A percentile compares a stretch with the other conserved stretches of the same genome.
Conservation (phyloP, 2,888 invertebrate species). For the Standfussiana lucernea region DNA sequence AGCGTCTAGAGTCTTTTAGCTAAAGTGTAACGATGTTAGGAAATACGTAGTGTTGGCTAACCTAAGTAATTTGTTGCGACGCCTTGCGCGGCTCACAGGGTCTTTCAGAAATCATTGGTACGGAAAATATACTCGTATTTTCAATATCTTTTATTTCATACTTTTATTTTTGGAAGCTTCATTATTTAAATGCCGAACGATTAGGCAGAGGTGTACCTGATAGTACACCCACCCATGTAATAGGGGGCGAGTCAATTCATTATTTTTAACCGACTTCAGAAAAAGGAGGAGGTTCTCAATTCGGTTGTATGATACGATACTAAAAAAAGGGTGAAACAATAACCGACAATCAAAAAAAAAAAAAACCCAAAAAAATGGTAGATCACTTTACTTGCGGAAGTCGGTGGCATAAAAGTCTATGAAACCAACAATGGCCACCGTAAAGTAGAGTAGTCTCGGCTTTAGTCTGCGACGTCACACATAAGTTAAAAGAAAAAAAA, state of each 20-base stretch:
- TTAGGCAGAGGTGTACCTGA: not conserved
- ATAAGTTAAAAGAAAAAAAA: too few relatives aligned
- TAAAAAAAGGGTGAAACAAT: too few relatives aligned
- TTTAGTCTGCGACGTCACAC: too few relatives aligned
- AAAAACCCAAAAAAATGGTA: too few relatives aligned
- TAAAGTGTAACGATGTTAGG: conserved; percentile 25
- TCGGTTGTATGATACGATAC: too few relatives aligned
- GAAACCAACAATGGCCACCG: too few relatives aligned
- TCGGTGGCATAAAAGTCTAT: too few relatives aligned
- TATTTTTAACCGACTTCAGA: too few relatives aligned
- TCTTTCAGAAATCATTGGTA: not conserved
- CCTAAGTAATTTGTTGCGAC: conserved; percentile 29
- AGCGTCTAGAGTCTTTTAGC: conserved; percentile 3
- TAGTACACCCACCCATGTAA: not conserved
- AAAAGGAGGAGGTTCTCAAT: too few relatives aligned
- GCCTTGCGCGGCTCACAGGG: not conserved
- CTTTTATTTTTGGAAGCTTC: not conserved
- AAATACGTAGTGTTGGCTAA: conserved; percentile 5
- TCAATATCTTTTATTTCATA: not conserved
- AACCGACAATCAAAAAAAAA: too few relatives aligned
- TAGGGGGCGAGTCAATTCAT: not conserved
- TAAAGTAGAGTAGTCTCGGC: too few relatives aligned
- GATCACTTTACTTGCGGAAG: too few relatives aligned
- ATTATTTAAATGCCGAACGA: not conserved
- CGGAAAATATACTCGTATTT: not conserved